Conservation (phyloP, 2,888 invertebrate genomes). For the Gasteruption jaculator region DNA sequence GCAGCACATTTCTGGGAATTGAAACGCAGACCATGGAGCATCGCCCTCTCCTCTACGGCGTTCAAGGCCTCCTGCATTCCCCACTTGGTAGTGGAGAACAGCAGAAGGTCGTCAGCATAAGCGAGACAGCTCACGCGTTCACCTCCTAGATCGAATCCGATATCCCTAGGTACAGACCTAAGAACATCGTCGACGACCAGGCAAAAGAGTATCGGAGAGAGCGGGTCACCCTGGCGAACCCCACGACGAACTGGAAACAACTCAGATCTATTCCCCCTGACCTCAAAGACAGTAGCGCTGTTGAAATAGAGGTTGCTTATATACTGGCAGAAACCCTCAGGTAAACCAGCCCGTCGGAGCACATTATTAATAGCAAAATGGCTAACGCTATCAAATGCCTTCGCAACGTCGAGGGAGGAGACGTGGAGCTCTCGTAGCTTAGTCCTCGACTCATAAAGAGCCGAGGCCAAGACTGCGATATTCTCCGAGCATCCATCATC, state of each 20-base stretch:
- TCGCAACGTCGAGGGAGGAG: constrained; percentile 47
- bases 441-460: constrained; percentile 26
- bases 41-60: neutral
- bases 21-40: constrained; percentile 1
- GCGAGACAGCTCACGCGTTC: constrained; percentile 34
- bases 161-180: constrained; percentile 5
- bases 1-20: constrained; percentile 32
- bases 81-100: constrained; percentile 34
- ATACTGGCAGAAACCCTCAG: constrained; percentile 22
- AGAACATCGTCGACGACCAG: constrained; percentile 17
- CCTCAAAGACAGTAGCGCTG: constrained; percentile 24
- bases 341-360: constrained; percentile 38
- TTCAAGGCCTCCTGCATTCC: constrained; percentile 35
- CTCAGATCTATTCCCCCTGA: constrained; percentile 1
- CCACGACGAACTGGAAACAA: constrained; percentile 2
- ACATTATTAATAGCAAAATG: constrained; percentile 33
- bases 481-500: constrained; percentile 28
- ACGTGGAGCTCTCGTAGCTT: constrained; percentile 39
- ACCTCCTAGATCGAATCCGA: constrained; percentile 18
- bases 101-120: constrained; percentile 45
- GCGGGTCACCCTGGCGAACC: constrained; percentile 23
- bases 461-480: constrained; percentile 17
- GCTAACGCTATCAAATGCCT: constrained; percentile 48
- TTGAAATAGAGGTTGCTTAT: neutral
- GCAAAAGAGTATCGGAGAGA: constrained; percentile 17